Evolutionary conservation across 2,888 invertebrate genomes (phyloP).

Genomic region (Phyllotreta striolata): DNA sequence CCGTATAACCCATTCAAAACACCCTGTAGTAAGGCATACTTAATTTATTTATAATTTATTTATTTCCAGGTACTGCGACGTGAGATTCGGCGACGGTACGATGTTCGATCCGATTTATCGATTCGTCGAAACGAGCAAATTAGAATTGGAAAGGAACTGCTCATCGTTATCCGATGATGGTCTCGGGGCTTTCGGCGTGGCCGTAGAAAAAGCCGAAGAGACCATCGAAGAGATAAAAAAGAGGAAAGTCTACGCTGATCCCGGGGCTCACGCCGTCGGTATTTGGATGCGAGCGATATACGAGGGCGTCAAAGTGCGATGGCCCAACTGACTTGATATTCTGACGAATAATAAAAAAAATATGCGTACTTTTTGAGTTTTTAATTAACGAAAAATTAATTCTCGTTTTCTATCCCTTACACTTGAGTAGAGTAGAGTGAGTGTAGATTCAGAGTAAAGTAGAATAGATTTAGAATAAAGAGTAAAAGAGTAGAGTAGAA

Average conservation of each 20-base stretch:
- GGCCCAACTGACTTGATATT: conserved; percentile 34
- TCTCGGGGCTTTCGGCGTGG: conserved; percentile 56
- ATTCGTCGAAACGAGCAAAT: conserved; percentile 48
- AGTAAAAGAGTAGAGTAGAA: too few relatives aligned
- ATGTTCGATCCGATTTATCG: conserved; percentile 65
- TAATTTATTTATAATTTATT: too few relatives aligned
- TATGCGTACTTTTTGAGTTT: too few relatives aligned
- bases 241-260: conserved; percentile 62
- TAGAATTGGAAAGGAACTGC: conserved; percentile 44
- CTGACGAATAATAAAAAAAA: too few relatives aligned
- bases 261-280: conserved; percentile 68
- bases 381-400: too few relatives aligned
- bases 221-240: conserved; percentile 49
- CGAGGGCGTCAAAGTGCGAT: conserved; percentile 61
- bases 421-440: too few relatives aligned
- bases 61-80: conserved; percentile 66
- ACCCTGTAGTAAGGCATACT: too few relatives aligned
- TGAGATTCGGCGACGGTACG: conserved; percentile 70
- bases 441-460: too few relatives aligned
- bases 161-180: conserved; percentile 40
- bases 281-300: conserved; percentile 67
- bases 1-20: too few relatives aligned
- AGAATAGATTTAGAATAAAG: too few relatives aligned
- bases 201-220: conserved; percentile 59
- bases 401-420: too few relatives aligned